Conservation (phyloP, 2,797 vertebrate species). For the Esox lucius region DNA sequence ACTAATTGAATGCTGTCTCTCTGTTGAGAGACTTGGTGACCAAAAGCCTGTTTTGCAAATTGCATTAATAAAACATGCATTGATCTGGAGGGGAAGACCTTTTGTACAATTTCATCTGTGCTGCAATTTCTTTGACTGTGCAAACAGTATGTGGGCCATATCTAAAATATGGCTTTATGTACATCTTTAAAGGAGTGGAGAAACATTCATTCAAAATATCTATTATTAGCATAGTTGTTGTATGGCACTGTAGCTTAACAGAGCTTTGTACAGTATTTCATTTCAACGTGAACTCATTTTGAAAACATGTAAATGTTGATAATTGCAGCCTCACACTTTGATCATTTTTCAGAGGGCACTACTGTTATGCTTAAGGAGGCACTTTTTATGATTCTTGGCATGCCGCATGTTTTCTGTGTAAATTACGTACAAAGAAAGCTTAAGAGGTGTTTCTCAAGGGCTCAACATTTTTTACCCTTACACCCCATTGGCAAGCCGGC, state of each 20-base stretch:
- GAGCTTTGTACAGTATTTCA: conserved; percentile 5
- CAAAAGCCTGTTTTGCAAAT: not conserved
- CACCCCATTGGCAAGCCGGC: conserved; percentile 67
- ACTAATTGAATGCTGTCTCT: not conserved
- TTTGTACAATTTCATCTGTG: not conserved
- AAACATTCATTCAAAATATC: conserved; percentile 47
- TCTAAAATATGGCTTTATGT: too few species aligned
- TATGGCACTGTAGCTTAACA: not conserved
- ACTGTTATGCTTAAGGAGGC: conserved; percentile 80
- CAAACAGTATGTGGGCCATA: too few species aligned
- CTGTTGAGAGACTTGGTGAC: not conserved
- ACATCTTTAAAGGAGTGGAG: not conserved
- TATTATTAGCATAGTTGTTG: conserved; percentile 21
- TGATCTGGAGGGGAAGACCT: not conserved
- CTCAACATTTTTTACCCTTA: conserved; percentile 70
- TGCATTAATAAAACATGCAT: not conserved
- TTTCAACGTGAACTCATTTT: conserved; percentile 67
- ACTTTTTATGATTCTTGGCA: conserved; percentile 77
- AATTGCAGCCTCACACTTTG: conserved; percentile 69
- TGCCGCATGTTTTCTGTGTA: conserved; percentile 75
- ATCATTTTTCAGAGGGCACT: conserved; percentile 76
- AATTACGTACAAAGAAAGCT: conserved; percentile 81
- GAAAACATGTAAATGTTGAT: conserved; percentile 68
- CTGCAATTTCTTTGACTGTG: not conserved
- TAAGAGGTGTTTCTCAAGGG: conserved; percentile 80